phyloP scores from a whole-genome alignment of 2,888 invertebrate genomes.

The Anticlea derivata region DNA sequence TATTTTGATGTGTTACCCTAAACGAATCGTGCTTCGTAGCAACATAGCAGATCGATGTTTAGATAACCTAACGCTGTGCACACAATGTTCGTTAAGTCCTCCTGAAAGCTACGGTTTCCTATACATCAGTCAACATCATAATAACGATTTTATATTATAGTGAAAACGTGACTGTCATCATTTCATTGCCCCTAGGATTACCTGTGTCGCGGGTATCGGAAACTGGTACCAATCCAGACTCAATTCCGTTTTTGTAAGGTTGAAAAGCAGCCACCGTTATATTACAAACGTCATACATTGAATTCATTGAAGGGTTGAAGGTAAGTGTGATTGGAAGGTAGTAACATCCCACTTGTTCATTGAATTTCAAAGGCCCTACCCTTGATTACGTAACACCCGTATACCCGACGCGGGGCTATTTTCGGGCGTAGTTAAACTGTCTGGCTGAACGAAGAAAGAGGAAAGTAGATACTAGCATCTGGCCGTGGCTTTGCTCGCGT shows the following conservation, averaged over 20 bases:
- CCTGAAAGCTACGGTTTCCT: no score
- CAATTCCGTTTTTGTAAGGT: no score
- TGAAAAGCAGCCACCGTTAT: no score
- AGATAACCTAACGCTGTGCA: slow-evolving; percentile 29
- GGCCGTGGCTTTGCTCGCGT: background rate
- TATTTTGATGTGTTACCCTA: slow-evolving; percentile 54
- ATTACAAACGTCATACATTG: background rate
- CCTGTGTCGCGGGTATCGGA: no score
- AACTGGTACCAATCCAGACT: no score
- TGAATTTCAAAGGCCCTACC: background rate
- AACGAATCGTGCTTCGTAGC: slow-evolving; percentile 45
- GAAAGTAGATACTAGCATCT: background rate
- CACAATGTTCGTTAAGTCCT: background rate
- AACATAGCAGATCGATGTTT: slow-evolving; percentile 42
- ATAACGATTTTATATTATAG: no score
- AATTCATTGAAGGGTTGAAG: background rate
- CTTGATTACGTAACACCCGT: slow-evolving; percentile 7
- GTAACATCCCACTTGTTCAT: background rate
- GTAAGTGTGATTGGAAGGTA: slow-evolving; percentile 14
- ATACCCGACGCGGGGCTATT: background rate
- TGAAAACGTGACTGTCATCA: no score
- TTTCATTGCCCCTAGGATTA: no score
- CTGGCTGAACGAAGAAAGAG: background rate
- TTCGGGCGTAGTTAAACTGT: slow-evolving; percentile 5
- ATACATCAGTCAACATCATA: no score